Percentiles rank a stretch among this genome's conserved stretches.
Conservation (phyloP, 2,113 vertebrate species). For the Ceratotherium simum region DNA sequence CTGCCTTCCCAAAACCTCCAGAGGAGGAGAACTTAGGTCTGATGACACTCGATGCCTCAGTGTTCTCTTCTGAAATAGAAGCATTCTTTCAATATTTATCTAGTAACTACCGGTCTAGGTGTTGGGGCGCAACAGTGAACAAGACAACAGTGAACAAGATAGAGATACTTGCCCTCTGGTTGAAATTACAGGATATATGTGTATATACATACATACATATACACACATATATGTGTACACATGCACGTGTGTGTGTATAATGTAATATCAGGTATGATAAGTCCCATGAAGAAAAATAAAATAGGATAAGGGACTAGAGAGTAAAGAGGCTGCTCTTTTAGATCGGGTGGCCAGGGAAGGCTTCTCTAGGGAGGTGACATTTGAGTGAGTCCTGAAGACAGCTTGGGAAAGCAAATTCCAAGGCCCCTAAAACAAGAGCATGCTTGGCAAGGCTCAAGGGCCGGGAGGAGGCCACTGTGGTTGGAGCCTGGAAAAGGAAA, state of each 20-base stretch:
- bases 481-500: not conserved
- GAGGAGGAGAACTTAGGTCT: not conserved
- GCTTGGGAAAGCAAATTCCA: not conserved
- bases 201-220: fast-evolving
- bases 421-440: not conserved
- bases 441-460: not conserved
- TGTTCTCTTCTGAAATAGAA: not conserved
- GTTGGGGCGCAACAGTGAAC: not conserved
- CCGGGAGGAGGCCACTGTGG: not conserved
- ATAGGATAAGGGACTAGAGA: not conserved
- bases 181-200: not conserved
- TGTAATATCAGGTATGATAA: not conserved
- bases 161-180: not conserved
- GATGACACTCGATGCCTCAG: fast-evolving
- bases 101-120: not conserved
- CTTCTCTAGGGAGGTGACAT: not conserved
- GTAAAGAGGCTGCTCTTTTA: not conserved
- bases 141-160: not conserved
- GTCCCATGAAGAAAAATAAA: not conserved
- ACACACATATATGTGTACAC: fast-evolving
- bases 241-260: too few species aligned
- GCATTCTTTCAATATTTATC: not conserved
- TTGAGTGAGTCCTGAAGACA: not conserved
- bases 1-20: not conserved
- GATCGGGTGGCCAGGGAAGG: not conserved